Evolutionary conservation across 1,140 invertebrate species (phyloP), one percentile per base, ranked within the genome.

Genomic region (Medauroidea extradentata): DNA sequence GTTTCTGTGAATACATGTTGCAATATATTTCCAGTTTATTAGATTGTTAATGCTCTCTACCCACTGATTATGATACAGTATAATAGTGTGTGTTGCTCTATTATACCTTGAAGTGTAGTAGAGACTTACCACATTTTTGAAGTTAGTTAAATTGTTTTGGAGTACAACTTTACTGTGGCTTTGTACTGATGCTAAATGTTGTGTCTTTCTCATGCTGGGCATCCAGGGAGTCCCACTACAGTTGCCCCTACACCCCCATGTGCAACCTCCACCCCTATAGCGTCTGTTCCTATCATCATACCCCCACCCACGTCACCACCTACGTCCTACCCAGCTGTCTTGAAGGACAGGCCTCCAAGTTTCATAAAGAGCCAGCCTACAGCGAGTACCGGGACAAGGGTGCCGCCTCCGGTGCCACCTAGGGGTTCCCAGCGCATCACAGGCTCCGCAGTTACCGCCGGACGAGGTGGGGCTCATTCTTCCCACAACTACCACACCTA

Each of bases 391-490:
- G 71, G 48, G 19, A 21, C 46, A 3, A 85, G 85, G 69, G 81
- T 90, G 3, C 89, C 88, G 8, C 89, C 89, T 23, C 89, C 89
- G 13, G 89, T 91, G 16, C 89, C 89, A 25, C 89, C 89, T 3
- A 76, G 89, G 57, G 88, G 89, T n/a, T 86, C 85, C 67, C 53
- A 53, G 34, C 19, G 41, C 44, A n/a, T n/a, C n/a, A n/a, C n/a
- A n/a, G 16, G 61, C 59, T 27, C 48, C 19, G 48, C 67, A 21
- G 61, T 63, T 25, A 63, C 68, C 53, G 70, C 71, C 61, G 67
- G 67, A 51, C 73, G 73, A 76, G 73, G 75, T 76, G 75, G 73
- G 23, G 16, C 43, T 9, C 23, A 16, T 9, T 23, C 16, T 14
- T 8, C 16, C 43, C 16, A 18, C 43, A 16, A 11, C 16, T 7